Evolutionary conservation across 64 coral and sea anemone species (phyloP).

Genomic region (Porites lutea): DNA sequence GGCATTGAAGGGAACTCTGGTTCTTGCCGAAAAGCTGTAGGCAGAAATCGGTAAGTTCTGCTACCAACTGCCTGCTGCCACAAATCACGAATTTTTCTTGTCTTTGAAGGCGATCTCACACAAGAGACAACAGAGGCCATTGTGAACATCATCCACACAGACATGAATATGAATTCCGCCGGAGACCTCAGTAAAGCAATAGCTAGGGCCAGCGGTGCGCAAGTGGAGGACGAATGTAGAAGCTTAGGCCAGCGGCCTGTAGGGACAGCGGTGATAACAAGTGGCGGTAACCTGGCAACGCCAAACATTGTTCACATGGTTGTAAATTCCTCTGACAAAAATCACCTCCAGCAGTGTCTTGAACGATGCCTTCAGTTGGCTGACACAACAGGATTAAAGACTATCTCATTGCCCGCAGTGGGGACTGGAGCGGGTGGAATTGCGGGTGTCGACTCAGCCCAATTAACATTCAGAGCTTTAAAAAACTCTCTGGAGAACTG

Average conservation of each 20-base stretch:
- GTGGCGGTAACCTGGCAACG: background rate
- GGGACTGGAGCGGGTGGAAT: constrained; percentile 36
- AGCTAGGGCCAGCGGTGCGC: constrained; percentile 18
- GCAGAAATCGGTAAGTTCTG: too few relatives aligned
- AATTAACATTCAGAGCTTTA: constrained; percentile 35
- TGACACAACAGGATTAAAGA: background rate
- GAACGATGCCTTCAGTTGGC: constrained; percentile 22
- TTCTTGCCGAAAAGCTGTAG: too few relatives aligned
- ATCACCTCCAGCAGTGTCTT: constrained; percentile 14
- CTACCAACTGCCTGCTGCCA: background rate
- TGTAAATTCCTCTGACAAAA: background rate
- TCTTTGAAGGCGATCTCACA: constrained; percentile 56
- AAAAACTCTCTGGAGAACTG: background rate
- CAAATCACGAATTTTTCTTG: background rate
- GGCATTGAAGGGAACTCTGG: too few relatives aligned
- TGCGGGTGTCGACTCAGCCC: constrained; percentile 2
- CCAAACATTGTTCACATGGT: constrained; percentile 29
- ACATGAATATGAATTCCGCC: constrained; percentile 64
- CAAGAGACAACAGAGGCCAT: constrained; percentile 77
- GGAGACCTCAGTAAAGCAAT: constrained; percentile 67
- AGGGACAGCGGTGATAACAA: constrained; percentile 11
- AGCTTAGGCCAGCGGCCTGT: constrained; percentile 19
- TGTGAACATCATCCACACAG: constrained; percentile 66
- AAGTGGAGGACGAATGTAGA: constrained; percentile 58
- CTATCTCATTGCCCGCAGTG: constrained; percentile 39